Evolutionary conservation across 1,140 invertebrate genomes (phyloP).

Genomic region (Monomorium pharaonis): DNA sequence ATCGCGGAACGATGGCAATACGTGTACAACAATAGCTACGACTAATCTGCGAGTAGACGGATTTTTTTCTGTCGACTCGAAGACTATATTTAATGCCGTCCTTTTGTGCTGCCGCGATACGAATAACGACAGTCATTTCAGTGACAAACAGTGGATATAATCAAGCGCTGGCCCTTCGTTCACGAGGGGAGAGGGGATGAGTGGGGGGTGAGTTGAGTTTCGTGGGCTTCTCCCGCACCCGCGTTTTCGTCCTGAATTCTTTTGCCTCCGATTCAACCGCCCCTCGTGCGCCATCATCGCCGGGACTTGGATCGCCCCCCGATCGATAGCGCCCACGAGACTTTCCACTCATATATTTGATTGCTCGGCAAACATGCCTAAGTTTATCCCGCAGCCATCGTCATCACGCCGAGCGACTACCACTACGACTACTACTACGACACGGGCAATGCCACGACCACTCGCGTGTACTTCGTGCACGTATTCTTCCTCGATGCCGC

Average conservation of each 20-base stretch:
- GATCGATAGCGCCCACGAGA: conserved; percentile 81
- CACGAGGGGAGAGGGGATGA: no score
- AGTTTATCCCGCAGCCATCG: conserved; percentile 79
- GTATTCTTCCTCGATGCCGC: not conserved
- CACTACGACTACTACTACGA: no score
- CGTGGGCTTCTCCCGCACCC: conserved; percentile 67
- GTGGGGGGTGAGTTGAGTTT: conserved; percentile 73
- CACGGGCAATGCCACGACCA: not conserved
- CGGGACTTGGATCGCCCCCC: conserved; percentile 52
- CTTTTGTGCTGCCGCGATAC: conserved; percentile 11
- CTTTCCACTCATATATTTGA: conserved; percentile 85
- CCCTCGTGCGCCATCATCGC: conserved; percentile 37
- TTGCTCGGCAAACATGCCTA: conserved; percentile 84
- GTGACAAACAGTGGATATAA: conserved; percentile 80
- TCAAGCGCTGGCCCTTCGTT: conserved; percentile 70
- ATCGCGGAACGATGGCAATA: not conserved
- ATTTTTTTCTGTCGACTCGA: conserved; percentile 62
- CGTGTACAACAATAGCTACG: not conserved
- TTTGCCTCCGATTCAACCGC: conserved; percentile 25
- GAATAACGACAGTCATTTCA: conserved; percentile 74
- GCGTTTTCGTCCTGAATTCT: conserved; percentile 63
- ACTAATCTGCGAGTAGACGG: not conserved
- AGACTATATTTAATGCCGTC: conserved; percentile 80
- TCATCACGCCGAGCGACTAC: conserved; percentile 25
- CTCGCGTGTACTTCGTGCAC: not conserved